Base-by-base conservation (phyloP, 2,113 vertebrate genomes). In the Ceuthmochares aereus region DNA sequence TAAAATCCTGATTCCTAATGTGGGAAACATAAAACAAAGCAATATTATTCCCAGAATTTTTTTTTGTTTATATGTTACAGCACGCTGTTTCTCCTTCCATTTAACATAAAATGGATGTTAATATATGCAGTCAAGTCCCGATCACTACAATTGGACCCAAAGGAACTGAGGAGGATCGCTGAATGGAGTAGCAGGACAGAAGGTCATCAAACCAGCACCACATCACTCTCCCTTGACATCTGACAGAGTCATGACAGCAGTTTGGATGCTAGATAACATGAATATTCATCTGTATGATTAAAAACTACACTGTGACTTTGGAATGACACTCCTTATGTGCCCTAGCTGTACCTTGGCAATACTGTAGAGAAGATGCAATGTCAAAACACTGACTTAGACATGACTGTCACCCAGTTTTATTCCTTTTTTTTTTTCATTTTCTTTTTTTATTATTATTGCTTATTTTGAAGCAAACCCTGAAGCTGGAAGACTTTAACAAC, bases 281-380 rank as follows among this genome's bases (percentile, higher is more conserved):
- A 98, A 98, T 98, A 98, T 98, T 98, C 95, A 98, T 96, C 79
- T 40, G 34, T 36, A 63, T 55, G 64, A 91, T 63, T 89, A 73
- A 77, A 89, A 93, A 52, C 47, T 90, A 82, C n/a, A 69, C 10
- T 59, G 83, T 96, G 93, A 96, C 95, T 98, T 97, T 90, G 87
- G 58, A 95, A 64, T 45, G 81, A 97, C 86, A 85, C 45, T 97
- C 93, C 64, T 89, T 78, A 76, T 55, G 20, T 59, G 87, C 84
- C 83, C 62, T 58, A 68, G 30, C 75, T 77, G 74, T 55, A 74
- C 52, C 13, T 81, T 60, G 59, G 81, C 29, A 36, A 78, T 77
- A 45, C 55, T 74, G 75, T 29, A 82, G 23, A 22, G 52, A 78
- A 96, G 68, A 93, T 23, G 67, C 59, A 81, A 49, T 78, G 84